phyloP scores from a whole-genome alignment of 2,113 vertebrate genomes.

The Grammomys surdaster region DNA sequence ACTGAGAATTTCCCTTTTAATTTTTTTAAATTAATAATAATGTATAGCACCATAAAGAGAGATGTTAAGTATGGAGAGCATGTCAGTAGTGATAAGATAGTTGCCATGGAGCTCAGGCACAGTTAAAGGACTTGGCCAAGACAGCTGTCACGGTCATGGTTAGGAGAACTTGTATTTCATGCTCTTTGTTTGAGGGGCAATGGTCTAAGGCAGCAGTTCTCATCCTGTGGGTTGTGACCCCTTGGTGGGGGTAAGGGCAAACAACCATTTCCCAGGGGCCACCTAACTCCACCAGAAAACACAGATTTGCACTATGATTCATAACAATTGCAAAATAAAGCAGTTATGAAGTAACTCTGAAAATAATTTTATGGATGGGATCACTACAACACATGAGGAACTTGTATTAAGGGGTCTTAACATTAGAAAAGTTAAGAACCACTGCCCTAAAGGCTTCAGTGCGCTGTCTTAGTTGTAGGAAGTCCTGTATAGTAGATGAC shows the following conservation, averaged over 20 bases:
- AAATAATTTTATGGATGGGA: background rate
- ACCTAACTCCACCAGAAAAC: background rate
- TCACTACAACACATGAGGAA: background rate
- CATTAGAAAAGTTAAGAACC: background rate
- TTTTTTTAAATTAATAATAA: slow-evolving; percentile 3
- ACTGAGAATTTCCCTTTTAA: slow-evolving; percentile 8
- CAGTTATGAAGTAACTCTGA: background rate
- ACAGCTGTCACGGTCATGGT: background rate
- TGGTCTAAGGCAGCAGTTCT: background rate
- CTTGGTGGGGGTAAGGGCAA: background rate
- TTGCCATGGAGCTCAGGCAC: background rate
- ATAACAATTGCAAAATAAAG: background rate
- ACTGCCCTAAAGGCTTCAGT: background rate
- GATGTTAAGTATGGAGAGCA: background rate
- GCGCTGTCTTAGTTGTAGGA: background rate
- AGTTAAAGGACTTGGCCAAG: background rate
- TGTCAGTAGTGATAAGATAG: background rate
- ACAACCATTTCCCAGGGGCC: background rate
- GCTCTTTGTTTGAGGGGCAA: background rate
- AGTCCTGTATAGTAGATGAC: background rate
- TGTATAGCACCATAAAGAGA: background rate
- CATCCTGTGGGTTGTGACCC: background rate
- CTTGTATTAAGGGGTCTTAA: background rate
- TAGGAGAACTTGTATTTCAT: background rate
- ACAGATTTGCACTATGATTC: background rate